Evolutionary conservation across 2,113 vertebrate genomes (phyloP).

Genomic region (Micromys minutus): DNA sequence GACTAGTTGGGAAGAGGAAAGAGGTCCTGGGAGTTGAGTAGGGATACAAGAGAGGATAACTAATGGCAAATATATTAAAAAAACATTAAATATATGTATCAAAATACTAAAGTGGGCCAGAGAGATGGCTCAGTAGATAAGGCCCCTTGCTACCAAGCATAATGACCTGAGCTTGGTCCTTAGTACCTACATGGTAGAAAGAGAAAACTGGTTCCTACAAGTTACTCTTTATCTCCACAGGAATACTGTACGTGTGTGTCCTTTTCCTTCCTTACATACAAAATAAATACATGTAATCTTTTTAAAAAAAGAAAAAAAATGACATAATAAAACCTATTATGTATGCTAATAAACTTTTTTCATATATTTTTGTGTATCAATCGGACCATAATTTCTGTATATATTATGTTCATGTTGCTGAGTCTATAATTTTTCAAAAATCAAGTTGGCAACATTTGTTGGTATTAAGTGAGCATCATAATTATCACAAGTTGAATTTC

Average conservation of each 20-base stretch:
- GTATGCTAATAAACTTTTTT: background rate
- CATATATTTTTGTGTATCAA: conserved; percentile 87
- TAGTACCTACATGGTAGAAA: background rate
- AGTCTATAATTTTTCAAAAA: conserved; percentile 88
- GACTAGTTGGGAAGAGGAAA: background rate
- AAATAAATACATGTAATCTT: background rate
- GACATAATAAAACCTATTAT: background rate
- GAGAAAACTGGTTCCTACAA: background rate
- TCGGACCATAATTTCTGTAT: conserved; percentile 86
- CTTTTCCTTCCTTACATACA: background rate
- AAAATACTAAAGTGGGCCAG: background rate
- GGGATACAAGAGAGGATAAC: background rate
- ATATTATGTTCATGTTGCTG: conserved; percentile 87
- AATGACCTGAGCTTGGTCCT: background rate
- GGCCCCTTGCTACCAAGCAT: background rate
- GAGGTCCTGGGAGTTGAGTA: background rate
- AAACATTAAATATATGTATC: background rate
- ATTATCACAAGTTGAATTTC: conserved; percentile 84
- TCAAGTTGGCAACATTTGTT: conserved; percentile 86
- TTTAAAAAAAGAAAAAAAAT: background rate
- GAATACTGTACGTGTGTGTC: background rate
- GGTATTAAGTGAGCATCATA: conserved; percentile 82
- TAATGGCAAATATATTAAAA: background rate
- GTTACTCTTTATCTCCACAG: background rate
- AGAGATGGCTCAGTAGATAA: too few species aligned